Conservation (phyloP, 2,797 vertebrate species). For the Carduelis carduelis region DNA sequence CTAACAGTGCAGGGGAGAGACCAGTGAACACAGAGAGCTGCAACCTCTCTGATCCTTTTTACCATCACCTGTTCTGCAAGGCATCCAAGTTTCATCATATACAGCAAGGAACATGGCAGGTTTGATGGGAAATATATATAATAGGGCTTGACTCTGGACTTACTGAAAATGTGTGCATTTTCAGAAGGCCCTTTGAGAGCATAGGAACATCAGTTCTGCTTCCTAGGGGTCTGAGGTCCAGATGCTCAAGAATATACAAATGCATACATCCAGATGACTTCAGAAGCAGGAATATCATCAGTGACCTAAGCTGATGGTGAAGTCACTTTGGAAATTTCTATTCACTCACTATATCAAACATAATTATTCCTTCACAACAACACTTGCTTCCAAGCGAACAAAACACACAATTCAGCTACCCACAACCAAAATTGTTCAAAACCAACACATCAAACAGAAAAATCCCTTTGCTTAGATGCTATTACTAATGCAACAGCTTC, state of each 20-base stretch:
- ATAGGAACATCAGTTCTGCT: not conserved
- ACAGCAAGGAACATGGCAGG: not conserved
- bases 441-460: not conserved
- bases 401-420: not conserved
- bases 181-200: not conserved
- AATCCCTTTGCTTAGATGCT: not conserved
- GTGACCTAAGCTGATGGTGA: not conserved
- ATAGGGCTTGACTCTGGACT: not conserved
- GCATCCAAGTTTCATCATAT: not conserved
- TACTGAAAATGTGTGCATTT: not conserved
- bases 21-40: not conserved
- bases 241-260: not conserved
- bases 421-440: not conserved
- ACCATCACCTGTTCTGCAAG: not conserved
- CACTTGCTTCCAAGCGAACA: not conserved
- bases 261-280: not conserved
- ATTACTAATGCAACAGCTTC: not conserved
- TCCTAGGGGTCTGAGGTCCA: not conserved
- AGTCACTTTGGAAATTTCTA: not conserved
- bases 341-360: not conserved
- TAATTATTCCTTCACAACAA: not conserved
- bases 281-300: not conserved
- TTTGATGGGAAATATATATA: not conserved
- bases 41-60: not conserved
- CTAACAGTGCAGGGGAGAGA: not conserved